These are phyloP conservation scores for Mizuhopecten yessoensis DNA, from an alignment of 1,140 invertebrate genomes.

Conservation along the genomic window DNA sequence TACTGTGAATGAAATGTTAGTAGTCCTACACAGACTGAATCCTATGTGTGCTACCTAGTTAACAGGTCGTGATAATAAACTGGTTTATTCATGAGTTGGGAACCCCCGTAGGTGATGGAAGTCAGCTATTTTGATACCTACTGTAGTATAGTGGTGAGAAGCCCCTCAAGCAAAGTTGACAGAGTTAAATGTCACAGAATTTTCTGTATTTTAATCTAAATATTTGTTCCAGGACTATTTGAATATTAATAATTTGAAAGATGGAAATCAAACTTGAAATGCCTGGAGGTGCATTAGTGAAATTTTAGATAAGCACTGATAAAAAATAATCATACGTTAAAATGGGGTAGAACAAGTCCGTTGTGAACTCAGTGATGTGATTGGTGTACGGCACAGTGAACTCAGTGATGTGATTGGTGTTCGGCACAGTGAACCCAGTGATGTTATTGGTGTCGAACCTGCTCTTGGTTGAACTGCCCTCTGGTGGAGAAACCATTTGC, in stretches of 20 bases:
- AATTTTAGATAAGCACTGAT: neutral
- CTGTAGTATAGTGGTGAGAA: too few relatives aligned
- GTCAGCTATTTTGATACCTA: too few relatives aligned
- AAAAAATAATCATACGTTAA: neutral
- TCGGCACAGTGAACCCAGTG: neutral
- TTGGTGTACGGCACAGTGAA: neutral
- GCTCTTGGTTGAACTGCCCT: conserved; percentile 29
- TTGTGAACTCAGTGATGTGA: neutral
- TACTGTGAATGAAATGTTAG: too few relatives aligned
- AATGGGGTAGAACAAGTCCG: neutral
- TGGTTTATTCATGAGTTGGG: too few relatives aligned
- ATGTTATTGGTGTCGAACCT: neutral
- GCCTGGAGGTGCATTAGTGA: neutral
- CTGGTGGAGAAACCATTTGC: neutral
- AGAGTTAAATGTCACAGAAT: too few relatives aligned
- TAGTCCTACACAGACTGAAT: too few relatives aligned
- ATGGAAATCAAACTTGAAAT: neutral
- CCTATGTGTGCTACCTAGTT: too few relatives aligned
- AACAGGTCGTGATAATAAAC: too few relatives aligned
- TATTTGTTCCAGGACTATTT: neutral
- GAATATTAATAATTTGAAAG: neutral
- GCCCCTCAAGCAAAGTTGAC: too few relatives aligned
- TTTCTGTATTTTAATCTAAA: neutral
- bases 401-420: neutral
- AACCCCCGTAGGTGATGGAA: too few relatives aligned